A percentile compares a stretch with the other conserved stretches of the same genome.
Conservation (phyloP, 2,113 vertebrate species). For the Sphyrna mokarran region DNA sequence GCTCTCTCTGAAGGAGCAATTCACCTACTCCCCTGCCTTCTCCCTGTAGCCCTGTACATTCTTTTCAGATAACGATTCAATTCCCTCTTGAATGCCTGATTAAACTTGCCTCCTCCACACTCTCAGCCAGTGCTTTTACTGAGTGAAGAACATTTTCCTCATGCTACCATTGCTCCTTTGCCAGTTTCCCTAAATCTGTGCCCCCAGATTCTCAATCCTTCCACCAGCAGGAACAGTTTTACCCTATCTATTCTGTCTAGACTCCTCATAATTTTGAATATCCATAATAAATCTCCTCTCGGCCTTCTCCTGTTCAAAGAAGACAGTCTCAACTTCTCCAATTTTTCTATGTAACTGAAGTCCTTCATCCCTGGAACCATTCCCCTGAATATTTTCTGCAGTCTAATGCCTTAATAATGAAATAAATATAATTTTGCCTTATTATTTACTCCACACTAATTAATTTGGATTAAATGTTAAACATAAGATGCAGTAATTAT, state of each 20-base stretch:
- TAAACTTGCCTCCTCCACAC: background rate
- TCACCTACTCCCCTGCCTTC: background rate
- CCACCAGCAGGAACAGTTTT: background rate
- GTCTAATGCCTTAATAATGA: background rate
- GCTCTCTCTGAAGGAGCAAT: background rate
- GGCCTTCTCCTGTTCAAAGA: background rate
- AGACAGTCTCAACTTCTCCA: background rate
- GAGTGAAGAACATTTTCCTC: background rate
- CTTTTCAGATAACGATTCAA: background rate
- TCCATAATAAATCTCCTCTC: background rate
- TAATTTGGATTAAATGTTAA: background rate
- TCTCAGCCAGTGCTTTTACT: background rate
- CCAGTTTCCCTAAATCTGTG: background rate
- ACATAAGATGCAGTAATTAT: background rate
- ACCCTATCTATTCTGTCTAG: background rate
- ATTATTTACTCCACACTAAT: background rate
- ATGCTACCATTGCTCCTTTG: background rate
- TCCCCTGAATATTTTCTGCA: background rate
- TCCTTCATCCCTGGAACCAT: background rate
- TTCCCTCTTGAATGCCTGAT: background rate
- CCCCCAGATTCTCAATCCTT: background rate
- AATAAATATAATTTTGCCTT: background rate
- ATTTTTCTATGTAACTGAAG: background rate
- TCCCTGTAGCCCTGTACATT: background rate
- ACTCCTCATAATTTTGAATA: background rate